Evolutionary conservation across 2,888 invertebrate genomes (phyloP).

Genomic region (Tromatobia lineatoria): DNA sequence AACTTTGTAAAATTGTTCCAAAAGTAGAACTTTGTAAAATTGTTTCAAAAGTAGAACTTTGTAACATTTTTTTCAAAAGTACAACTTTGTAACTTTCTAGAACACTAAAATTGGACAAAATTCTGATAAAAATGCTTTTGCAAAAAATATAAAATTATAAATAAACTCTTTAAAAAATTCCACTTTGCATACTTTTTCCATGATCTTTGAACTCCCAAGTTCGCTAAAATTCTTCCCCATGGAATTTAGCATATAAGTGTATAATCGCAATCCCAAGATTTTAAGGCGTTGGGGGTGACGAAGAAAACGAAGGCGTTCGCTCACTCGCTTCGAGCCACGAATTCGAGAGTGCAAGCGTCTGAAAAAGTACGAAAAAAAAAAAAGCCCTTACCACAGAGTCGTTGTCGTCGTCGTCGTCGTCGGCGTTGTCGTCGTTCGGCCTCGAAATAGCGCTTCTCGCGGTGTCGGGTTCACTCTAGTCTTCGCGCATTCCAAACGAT

Average conservation of each 20-base stretch:
- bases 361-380: conserved; percentile 36
- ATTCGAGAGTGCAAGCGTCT: conserved; percentile 48
- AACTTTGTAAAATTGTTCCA: too few species aligned
- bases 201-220: background rate
- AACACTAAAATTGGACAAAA: too few species aligned
- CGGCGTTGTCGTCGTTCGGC: conserved; percentile 69
- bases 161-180: too few species aligned
- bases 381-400: conserved; percentile 55
- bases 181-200: background rate
- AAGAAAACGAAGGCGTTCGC: conserved; percentile 19
- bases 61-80: too few species aligned
- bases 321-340: conserved; percentile 50
- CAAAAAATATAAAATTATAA: too few species aligned
- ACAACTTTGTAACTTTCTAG: too few species aligned
- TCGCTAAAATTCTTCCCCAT: background rate
- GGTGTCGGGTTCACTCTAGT: conserved; percentile 69
- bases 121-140: too few species aligned
- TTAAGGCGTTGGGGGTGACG: conserved; percentile 26
- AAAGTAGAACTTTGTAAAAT: too few species aligned
- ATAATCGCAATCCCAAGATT: conserved; percentile 22
- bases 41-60: too few species aligned
- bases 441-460: conserved; percentile 79
- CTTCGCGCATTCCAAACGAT: conserved; percentile 65
- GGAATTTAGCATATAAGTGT: background rate
- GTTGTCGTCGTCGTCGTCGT: background rate